Evolutionary conservation across 2,113 vertebrate species (phyloP).

Genomic region (Chroicocephalus ridibundus): DNA sequence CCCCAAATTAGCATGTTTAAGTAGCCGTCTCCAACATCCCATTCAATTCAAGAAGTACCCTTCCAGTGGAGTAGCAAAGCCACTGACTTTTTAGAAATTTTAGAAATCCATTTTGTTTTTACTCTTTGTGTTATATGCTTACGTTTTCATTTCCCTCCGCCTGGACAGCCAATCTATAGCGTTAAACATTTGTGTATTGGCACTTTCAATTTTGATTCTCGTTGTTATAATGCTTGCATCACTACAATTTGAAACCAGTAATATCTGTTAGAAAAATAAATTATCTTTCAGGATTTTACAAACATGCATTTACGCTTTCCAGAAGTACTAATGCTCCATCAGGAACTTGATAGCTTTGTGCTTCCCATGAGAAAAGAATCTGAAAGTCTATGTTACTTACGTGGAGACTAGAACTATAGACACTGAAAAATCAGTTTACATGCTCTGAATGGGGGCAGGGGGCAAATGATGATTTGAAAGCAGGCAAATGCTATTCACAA

Average conservation of each 20-base stretch:
- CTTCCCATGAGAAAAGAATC: neutral
- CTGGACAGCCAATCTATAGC: neutral
- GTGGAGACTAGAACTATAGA: neutral
- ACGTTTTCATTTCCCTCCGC: neutral
- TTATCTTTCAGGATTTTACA: conserved; percentile 28
- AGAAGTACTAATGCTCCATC: neutral
- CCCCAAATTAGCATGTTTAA: neutral
- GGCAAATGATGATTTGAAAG: neutral
- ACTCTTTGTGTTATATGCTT: neutral
- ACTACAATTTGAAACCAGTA: neutral
- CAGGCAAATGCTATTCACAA: neutral
- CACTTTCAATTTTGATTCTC: neutral
- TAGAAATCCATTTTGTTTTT: neutral
- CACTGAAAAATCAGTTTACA: neutral
- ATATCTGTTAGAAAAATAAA: conserved; percentile 18
- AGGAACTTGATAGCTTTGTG: conserved; percentile 3
- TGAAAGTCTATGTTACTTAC: neutral
- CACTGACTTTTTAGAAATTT: neutral
- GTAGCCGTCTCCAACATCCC: neutral
- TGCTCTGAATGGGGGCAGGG: neutral
- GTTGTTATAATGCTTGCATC: neutral
- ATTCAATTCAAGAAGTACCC: neutral
- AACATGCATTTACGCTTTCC: neutral
- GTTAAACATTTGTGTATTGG: neutral
- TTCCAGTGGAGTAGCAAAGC: neutral